Percentiles rank a stretch among this genome's conserved stretches.
These are phyloP conservation scores for Hipparchia sbordonii DNA, from an alignment of 2,888 invertebrate genomes.

Conservation along the genomic window DNA sequence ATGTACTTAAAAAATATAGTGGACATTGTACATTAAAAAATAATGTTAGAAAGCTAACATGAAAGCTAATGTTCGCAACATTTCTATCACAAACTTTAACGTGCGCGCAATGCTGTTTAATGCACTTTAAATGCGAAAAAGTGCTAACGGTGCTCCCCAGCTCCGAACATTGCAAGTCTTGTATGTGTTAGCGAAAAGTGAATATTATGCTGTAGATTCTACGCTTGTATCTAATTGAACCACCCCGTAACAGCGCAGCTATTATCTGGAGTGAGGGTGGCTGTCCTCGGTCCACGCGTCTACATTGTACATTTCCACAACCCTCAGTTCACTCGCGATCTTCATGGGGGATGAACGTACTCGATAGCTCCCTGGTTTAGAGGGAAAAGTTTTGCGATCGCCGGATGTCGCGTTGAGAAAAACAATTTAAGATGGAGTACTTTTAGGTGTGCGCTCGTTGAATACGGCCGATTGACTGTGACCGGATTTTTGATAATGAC, in stretches of 20 bases:
- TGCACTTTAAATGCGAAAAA: slow-evolving; percentile 1
- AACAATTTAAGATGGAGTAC: neutral
- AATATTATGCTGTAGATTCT: slow-evolving; percentile 35
- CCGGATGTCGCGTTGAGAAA: slow-evolving; percentile 16
- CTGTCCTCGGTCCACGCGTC: slow-evolving; percentile 23
- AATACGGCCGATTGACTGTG: slow-evolving; percentile 28
- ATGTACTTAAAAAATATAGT: neutral
- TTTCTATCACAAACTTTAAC: neutral
- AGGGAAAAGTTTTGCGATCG: slow-evolving; percentile 68
- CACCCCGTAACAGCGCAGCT: slow-evolving; percentile 40
- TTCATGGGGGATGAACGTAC: slow-evolving; percentile 51
- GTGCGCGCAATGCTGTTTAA: neutral
- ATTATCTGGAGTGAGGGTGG: slow-evolving; percentile 39
- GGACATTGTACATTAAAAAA: neutral
- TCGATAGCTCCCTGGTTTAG: slow-evolving; percentile 45
- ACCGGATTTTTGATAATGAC: slow-evolving; percentile 37
- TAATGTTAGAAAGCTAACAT: neutral
- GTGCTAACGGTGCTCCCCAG: slow-evolving; percentile 5
- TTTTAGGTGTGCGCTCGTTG: slow-evolving; percentile 48
- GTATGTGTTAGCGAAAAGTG: slow-evolving; percentile 25
- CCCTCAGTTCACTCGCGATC: slow-evolving; percentile 55
- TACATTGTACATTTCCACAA: slow-evolving; percentile 5
- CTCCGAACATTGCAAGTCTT: slow-evolving; percentile 12
- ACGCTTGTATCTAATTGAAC: slow-evolving; percentile 41
- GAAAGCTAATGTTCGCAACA: slow-evolving; percentile 1